Evolutionary conservation across 2,113 vertebrate genomes (phyloP).

Genomic region (Pampusana beccarii): DNA sequence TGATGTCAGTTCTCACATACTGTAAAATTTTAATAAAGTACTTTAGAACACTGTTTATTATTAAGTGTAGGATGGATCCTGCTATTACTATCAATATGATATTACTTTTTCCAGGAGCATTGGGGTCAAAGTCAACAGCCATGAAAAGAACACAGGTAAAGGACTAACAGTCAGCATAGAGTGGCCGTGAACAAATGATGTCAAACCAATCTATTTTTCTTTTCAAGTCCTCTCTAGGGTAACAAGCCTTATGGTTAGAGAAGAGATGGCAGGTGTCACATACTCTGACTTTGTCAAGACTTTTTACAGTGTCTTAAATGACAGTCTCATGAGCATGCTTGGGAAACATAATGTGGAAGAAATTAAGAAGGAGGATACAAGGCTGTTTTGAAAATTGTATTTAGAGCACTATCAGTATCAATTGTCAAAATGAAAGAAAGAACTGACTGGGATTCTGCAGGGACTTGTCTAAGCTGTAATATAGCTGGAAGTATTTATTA

Average conservation of each 20-base stretch:
- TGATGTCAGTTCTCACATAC: neutral
- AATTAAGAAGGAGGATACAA: neutral
- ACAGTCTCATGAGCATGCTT: neutral
- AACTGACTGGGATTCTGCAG: neutral
- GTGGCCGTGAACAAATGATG: neutral
- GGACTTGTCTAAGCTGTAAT: neutral
- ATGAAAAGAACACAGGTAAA: neutral
- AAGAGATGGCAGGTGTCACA: neutral
- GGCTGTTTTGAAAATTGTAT: neutral
- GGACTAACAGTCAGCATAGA: neutral
- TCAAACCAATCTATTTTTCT: neutral
- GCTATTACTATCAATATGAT: neutral
- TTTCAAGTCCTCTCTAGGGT: neutral
- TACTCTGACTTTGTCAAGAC: neutral
- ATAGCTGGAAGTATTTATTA: neutral
- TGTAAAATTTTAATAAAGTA: conserved; percentile 30
- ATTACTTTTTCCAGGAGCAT: neutral
- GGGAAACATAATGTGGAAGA: neutral
- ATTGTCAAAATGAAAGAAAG: neutral
- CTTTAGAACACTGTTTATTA: neutral
- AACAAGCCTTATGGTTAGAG: neutral
- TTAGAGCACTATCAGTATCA: neutral
- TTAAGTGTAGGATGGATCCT: neutral
- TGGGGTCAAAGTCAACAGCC: neutral
- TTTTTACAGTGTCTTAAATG: neutral